Percentiles rank a stretch among this genome's conserved stretches.
These are phyloP conservation scores for Serilophus lunatus DNA, from an alignment of 2,113 vertebrate species.

Conservation along the genomic window DNA sequence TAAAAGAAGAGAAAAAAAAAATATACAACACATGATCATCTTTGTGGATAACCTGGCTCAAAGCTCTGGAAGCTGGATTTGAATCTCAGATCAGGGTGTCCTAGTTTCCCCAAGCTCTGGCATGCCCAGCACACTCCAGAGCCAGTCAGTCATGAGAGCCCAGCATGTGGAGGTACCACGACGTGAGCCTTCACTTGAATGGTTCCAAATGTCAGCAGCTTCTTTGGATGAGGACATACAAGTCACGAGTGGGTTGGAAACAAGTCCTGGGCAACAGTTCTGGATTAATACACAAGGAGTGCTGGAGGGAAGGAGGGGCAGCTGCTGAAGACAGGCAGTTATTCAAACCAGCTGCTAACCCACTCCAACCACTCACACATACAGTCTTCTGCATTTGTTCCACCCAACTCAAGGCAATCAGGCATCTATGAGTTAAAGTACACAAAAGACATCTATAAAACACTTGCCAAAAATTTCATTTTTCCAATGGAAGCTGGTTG, in stretches of 20 bases:
- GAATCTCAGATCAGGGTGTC: not conserved
- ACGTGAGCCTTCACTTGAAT: rapidly evolving
- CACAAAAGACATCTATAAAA: not conserved
- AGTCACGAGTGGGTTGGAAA: slow-evolving; percentile 29
- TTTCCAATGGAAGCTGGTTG: slow-evolving; percentile 2
- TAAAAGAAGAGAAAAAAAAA: not conserved
- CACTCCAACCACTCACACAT: not conserved
- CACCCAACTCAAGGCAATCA: not conserved
- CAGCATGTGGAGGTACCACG: not conserved
- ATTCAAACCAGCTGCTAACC: slow-evolving; percentile 49
- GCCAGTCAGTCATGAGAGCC: rapidly evolving
- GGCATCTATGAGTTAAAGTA: not conserved
- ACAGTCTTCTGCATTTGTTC: not conserved
- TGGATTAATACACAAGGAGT: not conserved
- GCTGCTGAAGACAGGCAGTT: slow-evolving; percentile 23
- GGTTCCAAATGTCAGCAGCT: not conserved
- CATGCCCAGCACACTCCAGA: not conserved
- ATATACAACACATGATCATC: not conserved
- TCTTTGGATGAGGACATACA: not conserved
- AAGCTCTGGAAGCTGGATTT: not conserved
- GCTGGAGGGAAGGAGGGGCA: not conserved
- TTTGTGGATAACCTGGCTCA: not conserved
- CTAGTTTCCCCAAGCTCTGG: not conserved
- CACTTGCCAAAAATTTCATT: slow-evolving; percentile 16
- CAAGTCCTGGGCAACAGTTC: not conserved